A percentile compares a stretch with the other conserved stretches of the same genome.
These are phyloP conservation scores for Noctilio leporinus DNA, from an alignment of 2,113 vertebrate species.

Conservation along the genomic window DNA sequence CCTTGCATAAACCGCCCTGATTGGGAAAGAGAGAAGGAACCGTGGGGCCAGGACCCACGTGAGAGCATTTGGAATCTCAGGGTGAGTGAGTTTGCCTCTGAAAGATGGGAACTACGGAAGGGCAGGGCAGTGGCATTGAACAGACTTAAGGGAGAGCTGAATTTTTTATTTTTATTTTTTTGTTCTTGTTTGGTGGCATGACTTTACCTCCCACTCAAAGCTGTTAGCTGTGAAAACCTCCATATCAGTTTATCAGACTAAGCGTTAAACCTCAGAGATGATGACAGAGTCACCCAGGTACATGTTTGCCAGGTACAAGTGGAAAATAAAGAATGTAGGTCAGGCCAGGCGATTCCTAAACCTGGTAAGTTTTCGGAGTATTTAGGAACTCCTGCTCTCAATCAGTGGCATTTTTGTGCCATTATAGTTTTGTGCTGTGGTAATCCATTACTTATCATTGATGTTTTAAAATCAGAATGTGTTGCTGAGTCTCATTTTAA, in stretches of 20 bases:
- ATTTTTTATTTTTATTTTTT: neutral
- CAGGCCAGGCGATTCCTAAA: neutral
- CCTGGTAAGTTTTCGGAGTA: neutral
- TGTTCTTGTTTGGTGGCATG: neutral
- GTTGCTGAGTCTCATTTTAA: neutral
- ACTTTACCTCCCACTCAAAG: conserved; percentile 48
- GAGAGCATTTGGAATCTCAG: neutral
- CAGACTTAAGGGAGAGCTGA: neutral
- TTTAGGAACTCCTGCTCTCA: neutral
- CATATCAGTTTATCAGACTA: conserved; percentile 62
- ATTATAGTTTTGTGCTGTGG: neutral
- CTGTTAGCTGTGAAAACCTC: conserved; percentile 63
- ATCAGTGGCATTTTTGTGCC: neutral
- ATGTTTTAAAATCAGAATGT: neutral
- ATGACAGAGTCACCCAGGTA: conserved; percentile 46
- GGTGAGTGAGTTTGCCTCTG: conserved; percentile 26
- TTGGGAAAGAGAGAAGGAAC: neutral
- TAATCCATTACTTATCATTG: neutral
- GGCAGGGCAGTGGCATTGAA: neutral
- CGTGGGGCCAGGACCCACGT: neutral
- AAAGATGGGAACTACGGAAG: neutral
- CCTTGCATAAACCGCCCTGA: neutral
- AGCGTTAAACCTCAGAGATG: conserved; percentile 60
- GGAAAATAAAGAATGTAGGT: conserved; percentile 49
- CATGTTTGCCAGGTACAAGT: conserved; percentile 45